Conservation (phyloP, 1,140 invertebrate species). For the Drosophila rhopaloa region DNA sequence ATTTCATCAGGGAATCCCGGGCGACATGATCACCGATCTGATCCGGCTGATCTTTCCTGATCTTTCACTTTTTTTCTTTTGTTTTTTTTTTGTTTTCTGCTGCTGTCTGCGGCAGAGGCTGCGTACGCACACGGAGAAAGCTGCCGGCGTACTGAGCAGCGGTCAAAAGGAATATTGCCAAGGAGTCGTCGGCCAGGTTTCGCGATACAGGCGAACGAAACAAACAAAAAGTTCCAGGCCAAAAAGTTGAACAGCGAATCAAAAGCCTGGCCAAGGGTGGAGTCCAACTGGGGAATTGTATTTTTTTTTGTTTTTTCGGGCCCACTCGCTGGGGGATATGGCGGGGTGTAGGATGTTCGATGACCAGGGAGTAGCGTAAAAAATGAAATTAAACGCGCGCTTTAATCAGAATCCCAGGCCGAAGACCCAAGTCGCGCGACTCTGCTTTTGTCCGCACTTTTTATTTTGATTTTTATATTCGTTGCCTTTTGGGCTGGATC, state of each 20-base stretch:
- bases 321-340: neutral
- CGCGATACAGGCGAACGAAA: slow-evolving; percentile 12
- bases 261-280: slow-evolving; percentile 50
- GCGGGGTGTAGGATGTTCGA: slow-evolving; percentile 3
- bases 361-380: slow-evolving; percentile 73
- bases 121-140: slow-evolving; percentile 79
- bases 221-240: slow-evolving; percentile 44
- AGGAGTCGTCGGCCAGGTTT: slow-evolving; percentile 55
- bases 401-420: slow-evolving; percentile 71
- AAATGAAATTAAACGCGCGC: slow-evolving; percentile 82
- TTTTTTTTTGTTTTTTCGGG: slow-evolving; percentile 10
- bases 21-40: slow-evolving; percentile 47
- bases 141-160: slow-evolving; percentile 75
- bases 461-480: slow-evolving; percentile 41
- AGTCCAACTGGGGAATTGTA: slow-evolving; percentile 40
- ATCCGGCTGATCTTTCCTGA: slow-evolving; percentile 5
- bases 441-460: slow-evolving; percentile 44
- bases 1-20: slow-evolving; percentile 33
- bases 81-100: slow-evolving; percentile 11
- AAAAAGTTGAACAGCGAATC: slow-evolving; percentile 61
- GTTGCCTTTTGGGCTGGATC: slow-evolving; percentile 24
- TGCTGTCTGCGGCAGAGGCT: slow-evolving; percentile 29
- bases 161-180: slow-evolving; percentile 59
- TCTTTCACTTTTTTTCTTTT: slow-evolving; percentile 50
- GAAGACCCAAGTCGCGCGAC: slow-evolving; percentile 35